A percentile compares a stretch with the other conserved stretches of the same genome.
phyloP scores from a whole-genome alignment of 2,113 vertebrate genomes.

The Forbesichthys papilliferus region DNA sequence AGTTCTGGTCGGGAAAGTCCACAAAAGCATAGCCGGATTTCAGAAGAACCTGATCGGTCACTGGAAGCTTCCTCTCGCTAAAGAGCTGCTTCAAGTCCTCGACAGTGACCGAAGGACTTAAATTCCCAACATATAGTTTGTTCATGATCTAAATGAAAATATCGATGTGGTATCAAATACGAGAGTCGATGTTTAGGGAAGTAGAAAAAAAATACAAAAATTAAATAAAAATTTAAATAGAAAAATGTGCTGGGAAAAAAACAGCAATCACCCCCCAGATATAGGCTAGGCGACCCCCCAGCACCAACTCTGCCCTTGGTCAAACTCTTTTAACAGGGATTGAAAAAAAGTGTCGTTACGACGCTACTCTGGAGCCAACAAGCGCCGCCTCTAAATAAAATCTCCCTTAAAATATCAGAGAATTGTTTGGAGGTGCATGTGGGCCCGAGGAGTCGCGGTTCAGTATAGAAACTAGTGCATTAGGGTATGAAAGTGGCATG shows the following conservation, averaged over 20 bases:
- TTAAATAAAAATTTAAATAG: conserved; percentile 31
- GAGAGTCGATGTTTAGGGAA: conserved; percentile 57
- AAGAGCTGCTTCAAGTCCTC: conserved; percentile 92
- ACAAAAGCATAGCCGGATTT: conserved; percentile 96
- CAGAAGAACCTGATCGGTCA: conserved; percentile 87
- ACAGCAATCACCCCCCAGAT: conserved; percentile 71
- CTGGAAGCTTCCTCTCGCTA: conserved; percentile 85
- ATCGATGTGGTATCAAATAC: conserved; percentile 63
- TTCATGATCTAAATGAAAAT: conserved; percentile 86
- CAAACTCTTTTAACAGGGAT: conserved; percentile 81
- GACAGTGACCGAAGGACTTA: conserved; percentile 91
- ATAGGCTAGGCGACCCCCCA: conserved; percentile 75
- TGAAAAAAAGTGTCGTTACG: conserved; percentile 78
- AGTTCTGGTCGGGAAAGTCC: conserved; percentile 93
- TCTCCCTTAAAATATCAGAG: conserved; percentile 74
- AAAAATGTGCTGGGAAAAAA: conserved; percentile 52
- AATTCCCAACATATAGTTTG: conserved; percentile 95
- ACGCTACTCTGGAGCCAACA: conserved; percentile 78
- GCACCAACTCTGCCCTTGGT: conserved; percentile 79
- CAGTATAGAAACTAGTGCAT: conserved; percentile 40
- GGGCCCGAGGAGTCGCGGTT: conserved; percentile 46
- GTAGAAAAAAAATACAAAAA: conserved; percentile 54
- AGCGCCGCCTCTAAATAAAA: conserved; percentile 83
- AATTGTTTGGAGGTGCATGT: conserved; percentile 71
- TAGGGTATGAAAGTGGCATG: conserved; percentile 55